Evolutionary conservation across 2,888 invertebrate genomes (phyloP), one percentile per base, ranked within the genome.

Genomic region (Carcina quercana): DNA sequence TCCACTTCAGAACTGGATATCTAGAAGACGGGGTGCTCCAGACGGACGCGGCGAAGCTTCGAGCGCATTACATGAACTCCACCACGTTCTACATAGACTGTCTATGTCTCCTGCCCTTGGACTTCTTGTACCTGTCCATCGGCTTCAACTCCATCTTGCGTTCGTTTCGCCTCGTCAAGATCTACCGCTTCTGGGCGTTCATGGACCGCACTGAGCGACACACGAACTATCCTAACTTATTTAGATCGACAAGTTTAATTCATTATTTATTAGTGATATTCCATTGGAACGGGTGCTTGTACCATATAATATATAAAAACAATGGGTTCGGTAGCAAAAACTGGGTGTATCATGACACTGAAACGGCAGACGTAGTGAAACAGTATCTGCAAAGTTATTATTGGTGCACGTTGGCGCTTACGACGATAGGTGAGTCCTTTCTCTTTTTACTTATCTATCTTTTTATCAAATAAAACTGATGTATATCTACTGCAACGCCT

Each of bases 271-370:
- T 97, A 85, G 97, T 97, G 85, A 95, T 98, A 83, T 98, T 98
- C 86, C 98, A 98, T 88, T 98, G 98, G 98, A 98, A 98, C 85
- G 97, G 97, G 68, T 98, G 98, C 86, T 88, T 98, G 79, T 97
- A 96, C 87, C 95, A 97, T 88, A 93, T 98, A 75, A 95, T 97
- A 73, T 92, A 94, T 88, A 95, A 95, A 87, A 95, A 95, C 86
- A 93, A 95, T 86, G 95, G 95, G 54, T 96, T 96, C 83, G 95
- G 95, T 62, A 94, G 94, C 82, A 92, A 92, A 83, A 93, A 94
- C 80, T 95, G 95, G 95, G 94, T 94, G 78, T 93, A 93, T 76
- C 91, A 90, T 70, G 94, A 94, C 70, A 90, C 91, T 60, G 93
- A 94, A 67, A 89, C 91, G 48, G 91, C 91, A 51, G 96, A 96